Evolutionary conservation across 2,113 vertebrate species (phyloP).

Genomic region (Tragelaphus scriptus): DNA sequence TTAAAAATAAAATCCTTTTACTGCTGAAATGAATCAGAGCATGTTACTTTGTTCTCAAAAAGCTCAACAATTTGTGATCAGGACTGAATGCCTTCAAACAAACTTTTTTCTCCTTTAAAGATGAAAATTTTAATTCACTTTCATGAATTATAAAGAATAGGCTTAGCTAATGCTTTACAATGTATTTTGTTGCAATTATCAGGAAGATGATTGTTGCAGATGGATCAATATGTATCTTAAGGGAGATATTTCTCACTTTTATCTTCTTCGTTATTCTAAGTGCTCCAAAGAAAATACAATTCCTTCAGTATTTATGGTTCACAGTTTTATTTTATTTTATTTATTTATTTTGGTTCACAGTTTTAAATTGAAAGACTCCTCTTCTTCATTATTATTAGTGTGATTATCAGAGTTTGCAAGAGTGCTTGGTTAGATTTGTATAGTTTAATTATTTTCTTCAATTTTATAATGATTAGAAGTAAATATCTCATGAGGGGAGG

Average conservation of each 20-base stretch:
- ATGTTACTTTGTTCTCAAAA: background rate
- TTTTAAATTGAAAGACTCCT: background rate
- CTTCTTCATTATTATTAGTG: background rate
- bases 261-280: background rate
- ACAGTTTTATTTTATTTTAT: background rate
- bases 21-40: background rate
- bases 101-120: conserved; percentile 1
- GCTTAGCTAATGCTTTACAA: background rate
- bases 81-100: conserved; percentile 26
- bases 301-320: background rate
- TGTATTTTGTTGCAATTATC: background rate
- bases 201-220: background rate
- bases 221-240: background rate
- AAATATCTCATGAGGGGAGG: background rate
- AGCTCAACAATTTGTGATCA: background rate
- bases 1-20: background rate
- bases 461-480: background rate
- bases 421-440: background rate
- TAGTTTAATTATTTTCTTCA: background rate
- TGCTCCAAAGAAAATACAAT: background rate
- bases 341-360: background rate
- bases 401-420: background rate
- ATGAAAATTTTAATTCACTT: background rate
- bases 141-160: conserved; percentile 1
- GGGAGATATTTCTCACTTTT: background rate